phyloP scores from a whole-genome alignment of 2,113 vertebrate species.

The Protobothrops flavoviridis region DNA sequence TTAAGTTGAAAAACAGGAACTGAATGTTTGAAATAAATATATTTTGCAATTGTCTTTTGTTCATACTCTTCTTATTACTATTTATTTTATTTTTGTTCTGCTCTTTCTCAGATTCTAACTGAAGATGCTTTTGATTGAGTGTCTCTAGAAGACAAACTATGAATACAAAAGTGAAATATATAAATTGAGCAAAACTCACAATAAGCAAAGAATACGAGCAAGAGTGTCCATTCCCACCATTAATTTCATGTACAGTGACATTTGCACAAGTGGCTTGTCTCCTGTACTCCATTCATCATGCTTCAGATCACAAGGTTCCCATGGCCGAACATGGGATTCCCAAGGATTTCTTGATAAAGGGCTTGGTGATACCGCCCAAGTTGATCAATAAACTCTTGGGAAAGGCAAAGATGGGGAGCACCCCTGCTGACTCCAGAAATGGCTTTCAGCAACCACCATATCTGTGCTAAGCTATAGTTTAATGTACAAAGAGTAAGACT shows the following conservation, averaged over 20 bases:
- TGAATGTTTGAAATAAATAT: background rate
- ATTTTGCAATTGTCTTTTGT: background rate
- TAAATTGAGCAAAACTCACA: background rate
- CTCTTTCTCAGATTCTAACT: background rate
- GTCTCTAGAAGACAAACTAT: background rate
- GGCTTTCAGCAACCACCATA: background rate
- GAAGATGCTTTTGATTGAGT: background rate
- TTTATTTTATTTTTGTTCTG: background rate
- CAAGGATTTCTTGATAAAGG: background rate
- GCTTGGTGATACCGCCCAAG: background rate
- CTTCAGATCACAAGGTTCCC: background rate
- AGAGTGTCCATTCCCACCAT: background rate
- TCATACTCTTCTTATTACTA: background rate
- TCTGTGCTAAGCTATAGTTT: background rate
- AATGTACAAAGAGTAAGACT: background rate
- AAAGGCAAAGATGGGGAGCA: background rate
- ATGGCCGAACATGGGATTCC: background rate
- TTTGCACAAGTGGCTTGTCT: background rate
- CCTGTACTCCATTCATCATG: background rate
- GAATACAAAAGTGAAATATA: background rate
- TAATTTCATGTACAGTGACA: background rate
- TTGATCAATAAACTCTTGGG: background rate
- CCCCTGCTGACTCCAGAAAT: background rate
- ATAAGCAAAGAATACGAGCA: background rate
- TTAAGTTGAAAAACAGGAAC: background rate